These are phyloP conservation scores for Drosophila navojoa DNA, from an alignment of 1,140 invertebrate species.

Conservation along the genomic window DNA sequence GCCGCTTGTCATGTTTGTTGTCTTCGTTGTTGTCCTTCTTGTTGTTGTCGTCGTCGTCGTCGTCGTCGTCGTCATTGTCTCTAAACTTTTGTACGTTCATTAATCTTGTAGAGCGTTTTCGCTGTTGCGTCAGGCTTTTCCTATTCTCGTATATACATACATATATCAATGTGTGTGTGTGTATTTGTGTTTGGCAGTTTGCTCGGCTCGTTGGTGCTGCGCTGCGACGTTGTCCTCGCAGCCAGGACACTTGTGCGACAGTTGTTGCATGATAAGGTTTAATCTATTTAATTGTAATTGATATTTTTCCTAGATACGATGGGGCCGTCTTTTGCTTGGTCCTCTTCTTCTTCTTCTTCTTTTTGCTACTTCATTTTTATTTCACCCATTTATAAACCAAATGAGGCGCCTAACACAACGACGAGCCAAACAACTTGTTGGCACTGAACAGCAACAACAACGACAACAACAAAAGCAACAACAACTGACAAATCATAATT, in stretches of 20 bases:
- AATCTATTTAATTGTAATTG: slow-evolving; percentile 82
- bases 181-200: slow-evolving; percentile 46
- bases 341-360: not conserved
- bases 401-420: slow-evolving; percentile 71
- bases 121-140: slow-evolving; percentile 52
- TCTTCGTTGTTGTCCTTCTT: slow-evolving; percentile 29
- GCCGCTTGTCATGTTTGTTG: slow-evolving; percentile 45
- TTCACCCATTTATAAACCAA: slow-evolving; percentile 72
- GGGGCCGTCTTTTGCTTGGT: slow-evolving; percentile 12
- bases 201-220: slow-evolving; percentile 55
- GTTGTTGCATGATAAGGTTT: slow-evolving; percentile 82
- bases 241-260: slow-evolving; percentile 77
- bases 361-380: slow-evolving; percentile 25
- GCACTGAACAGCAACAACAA: slow-evolving; percentile 25
- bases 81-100: slow-evolving; percentile 82
- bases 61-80: slow-evolving; percentile 70
- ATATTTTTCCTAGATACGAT: slow-evolving; percentile 78
- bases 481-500: slow-evolving; percentile 63
- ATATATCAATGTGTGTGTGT: slow-evolving; percentile 33
- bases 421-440: slow-evolving; percentile 56
- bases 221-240: slow-evolving; percentile 44
- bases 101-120: slow-evolving; percentile 80
- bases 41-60: slow-evolving; percentile 12
- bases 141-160: slow-evolving; percentile 1
- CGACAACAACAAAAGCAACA: slow-evolving; percentile 19